phyloP scores from a whole-genome alignment of 2,797 vertebrate species.

The Lepus townsendii region DNA sequence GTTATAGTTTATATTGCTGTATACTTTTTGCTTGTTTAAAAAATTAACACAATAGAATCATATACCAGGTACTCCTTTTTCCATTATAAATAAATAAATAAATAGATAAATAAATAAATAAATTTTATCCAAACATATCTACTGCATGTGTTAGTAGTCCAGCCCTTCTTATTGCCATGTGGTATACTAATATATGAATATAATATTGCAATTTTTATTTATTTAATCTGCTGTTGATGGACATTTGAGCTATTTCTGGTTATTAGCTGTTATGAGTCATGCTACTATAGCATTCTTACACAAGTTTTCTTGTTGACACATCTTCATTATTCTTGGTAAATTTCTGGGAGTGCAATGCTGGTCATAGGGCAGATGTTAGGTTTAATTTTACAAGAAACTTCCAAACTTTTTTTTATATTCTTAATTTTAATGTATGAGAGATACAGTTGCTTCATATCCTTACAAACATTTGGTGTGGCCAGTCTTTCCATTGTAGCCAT shows the following conservation, averaged over 20 bases:
- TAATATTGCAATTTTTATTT: not conserved
- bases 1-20: not conserved
- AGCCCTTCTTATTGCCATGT: not conserved
- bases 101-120: not conserved
- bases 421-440: not conserved
- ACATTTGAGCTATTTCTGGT: slow-evolving; percentile 33
- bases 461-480: not conserved
- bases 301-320: not conserved
- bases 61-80: not conserved
- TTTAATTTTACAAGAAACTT: slow-evolving; percentile 34
- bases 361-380: not conserved
- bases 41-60: not conserved
- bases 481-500: not conserved
- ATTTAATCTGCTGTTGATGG: not conserved
- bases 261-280: not conserved
- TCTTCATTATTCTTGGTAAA: slow-evolving; percentile 23
- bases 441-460: not conserved
- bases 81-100: not conserved
- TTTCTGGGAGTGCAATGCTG: not conserved
- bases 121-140: not conserved
- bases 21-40: not conserved
- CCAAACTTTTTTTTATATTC: not conserved
- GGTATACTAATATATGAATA: not conserved
- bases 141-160: not conserved
- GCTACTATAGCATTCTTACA: not conserved